Conservation (phyloP, 2,113 vertebrate genomes). For the Saimiri boliviensis region DNA sequence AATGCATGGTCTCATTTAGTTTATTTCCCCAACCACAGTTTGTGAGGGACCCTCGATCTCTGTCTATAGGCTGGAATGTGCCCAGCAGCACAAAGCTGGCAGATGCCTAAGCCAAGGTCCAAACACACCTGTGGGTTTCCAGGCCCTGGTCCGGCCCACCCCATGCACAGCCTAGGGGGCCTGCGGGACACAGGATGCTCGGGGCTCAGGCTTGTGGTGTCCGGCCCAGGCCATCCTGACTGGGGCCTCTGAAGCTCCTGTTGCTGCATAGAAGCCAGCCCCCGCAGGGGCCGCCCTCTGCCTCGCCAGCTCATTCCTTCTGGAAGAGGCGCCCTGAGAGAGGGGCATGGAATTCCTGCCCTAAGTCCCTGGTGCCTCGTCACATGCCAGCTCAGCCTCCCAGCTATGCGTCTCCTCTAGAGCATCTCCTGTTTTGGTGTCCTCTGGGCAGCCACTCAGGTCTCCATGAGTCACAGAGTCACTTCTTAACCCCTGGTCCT, state of each 20-base stretch:
- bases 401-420: neutral
- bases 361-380: neutral
- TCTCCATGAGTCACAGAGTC: neutral
- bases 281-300: fast-evolving
- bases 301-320: neutral
- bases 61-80: neutral
- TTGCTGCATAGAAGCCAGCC: neutral
- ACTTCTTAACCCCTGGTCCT: neutral
- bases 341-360: neutral
- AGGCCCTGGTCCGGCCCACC: neutral
- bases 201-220: neutral
- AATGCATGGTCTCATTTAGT: neutral
- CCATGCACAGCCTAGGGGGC: fast-evolving
- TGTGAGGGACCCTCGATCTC: neutral
- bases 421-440: slow-evolving; percentile 61
- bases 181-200: neutral
- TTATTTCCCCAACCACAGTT: neutral
- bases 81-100: neutral
- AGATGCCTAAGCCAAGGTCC: neutral
- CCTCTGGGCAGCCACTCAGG: neutral
- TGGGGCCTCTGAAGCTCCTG: neutral
- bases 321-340: neutral
- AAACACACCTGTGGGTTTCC: neutral
- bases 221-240: neutral
- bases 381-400: slow-evolving; percentile 43